phyloP scores from a whole-genome alignment of 2,888 invertebrate genomes.

The Pammene aurita region DNA sequence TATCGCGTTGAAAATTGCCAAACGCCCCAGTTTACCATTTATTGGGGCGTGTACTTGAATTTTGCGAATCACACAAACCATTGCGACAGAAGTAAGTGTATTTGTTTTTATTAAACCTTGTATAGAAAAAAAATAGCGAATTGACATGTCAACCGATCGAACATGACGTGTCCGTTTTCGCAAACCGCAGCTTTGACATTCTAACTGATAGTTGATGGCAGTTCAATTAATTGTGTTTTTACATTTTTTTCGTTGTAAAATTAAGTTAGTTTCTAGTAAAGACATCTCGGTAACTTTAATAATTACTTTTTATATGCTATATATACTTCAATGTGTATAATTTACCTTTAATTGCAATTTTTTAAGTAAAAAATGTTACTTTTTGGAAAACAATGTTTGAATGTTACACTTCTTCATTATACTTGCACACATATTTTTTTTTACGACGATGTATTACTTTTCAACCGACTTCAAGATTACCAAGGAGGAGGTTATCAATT shows the following conservation, averaged over 20 bases:
- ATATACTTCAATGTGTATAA: too few species aligned
- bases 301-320: too few species aligned
- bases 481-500: too few species aligned
- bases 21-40: slow-evolving; percentile 59
- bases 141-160: slow-evolving; percentile 37
- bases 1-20: slow-evolving; percentile 59
- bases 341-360: too few species aligned
- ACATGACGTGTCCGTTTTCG: slow-evolving; percentile 35
- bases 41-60: slow-evolving; percentile 54
- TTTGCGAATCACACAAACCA: slow-evolving; percentile 47
- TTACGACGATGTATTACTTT: too few species aligned
- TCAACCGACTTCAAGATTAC: too few species aligned
- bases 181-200: slow-evolving; percentile 32
- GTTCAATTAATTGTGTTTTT: slow-evolving; percentile 18
- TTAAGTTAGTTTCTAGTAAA: not conserved
- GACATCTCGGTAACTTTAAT: not conserved
- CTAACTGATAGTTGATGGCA: slow-evolving; percentile 30
- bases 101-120: slow-evolving; percentile 38
- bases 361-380: too few species aligned
- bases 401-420: too few species aligned
- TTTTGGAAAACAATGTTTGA: too few species aligned
- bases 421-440: too few species aligned
- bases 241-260: not conserved
- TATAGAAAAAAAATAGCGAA: slow-evolving; percentile 33
- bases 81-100: slow-evolving; percentile 36